A percentile compares a stretch with the other conserved stretches of the same genome.
Evolutionary conservation across 2,113 vertebrate species (phyloP).

Genomic region (Vireo altiloquus): DNA sequence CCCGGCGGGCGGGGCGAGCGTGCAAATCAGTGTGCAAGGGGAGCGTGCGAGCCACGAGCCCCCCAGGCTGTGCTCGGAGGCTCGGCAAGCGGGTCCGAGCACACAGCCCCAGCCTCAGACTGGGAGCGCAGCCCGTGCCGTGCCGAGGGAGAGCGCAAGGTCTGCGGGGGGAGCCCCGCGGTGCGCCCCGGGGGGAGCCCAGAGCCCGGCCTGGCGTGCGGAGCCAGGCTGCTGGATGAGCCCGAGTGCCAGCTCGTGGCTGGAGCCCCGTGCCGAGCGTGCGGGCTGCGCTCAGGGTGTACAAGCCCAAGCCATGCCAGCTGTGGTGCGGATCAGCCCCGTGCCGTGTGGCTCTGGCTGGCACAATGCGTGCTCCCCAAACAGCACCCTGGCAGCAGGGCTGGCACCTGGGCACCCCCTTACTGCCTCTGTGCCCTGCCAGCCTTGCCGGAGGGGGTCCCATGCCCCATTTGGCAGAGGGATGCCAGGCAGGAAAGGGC

Average conservation of each 20-base stretch:
- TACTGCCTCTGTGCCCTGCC: not conserved
- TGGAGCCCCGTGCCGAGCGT: accelerated
- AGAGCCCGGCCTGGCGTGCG: not conserved
- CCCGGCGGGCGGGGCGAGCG: not conserved
- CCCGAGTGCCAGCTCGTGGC: not conserved
- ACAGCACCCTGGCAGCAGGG: not conserved
- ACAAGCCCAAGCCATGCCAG: accelerated
- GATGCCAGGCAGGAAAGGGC: not conserved
- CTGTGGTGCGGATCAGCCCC: not conserved
- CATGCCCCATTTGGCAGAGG: accelerated
- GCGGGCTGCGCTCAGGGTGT: too few species aligned
- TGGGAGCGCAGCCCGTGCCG: not conserved
- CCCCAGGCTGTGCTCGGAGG: not conserved
- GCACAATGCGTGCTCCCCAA: accelerated
- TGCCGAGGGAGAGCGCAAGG: not conserved
- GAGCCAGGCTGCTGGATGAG: too few species aligned
- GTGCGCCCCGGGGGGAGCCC: not conserved
- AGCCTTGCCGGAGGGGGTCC: not conserved
- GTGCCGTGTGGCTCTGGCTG: accelerated
- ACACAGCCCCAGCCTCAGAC: not conserved
- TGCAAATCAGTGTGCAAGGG: not conserved
- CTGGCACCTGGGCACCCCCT: not conserved
- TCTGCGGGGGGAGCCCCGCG: not conserved
- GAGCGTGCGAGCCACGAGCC: too few species aligned
- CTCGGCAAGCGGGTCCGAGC: not conserved